These are phyloP conservation scores for Keiferia lycopersicella DNA, from an alignment of 2,888 invertebrate species.

Conservation along the genomic window DNA sequence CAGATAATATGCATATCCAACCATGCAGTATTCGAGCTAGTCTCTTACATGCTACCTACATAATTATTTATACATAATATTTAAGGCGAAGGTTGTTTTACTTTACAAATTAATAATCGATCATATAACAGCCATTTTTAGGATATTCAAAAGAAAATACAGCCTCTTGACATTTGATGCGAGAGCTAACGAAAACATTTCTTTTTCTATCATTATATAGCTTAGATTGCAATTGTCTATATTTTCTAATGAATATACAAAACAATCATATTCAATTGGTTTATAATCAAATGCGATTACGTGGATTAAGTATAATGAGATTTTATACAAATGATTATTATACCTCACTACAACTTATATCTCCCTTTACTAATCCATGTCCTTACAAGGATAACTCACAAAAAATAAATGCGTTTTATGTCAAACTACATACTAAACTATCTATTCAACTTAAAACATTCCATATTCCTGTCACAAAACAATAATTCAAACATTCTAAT, in stretches of 20 bases:
- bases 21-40: slow-evolving; percentile 25
- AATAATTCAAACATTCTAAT: slow-evolving; percentile 13
- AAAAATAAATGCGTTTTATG: neutral
- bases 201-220: neutral
- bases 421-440: neutral
- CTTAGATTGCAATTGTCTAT: neutral
- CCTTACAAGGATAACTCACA: neutral
- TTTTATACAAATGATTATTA: neutral
- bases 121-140: slow-evolving; percentile 15
- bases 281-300: slow-evolving; percentile 6
- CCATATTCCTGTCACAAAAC: neutral
- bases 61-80: slow-evolving; percentile 30
- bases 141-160: slow-evolving; percentile 22
- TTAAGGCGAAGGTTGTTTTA: slow-evolving; percentile 39
- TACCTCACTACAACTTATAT: neutral
- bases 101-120: slow-evolving; percentile 26
- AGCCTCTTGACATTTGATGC: slow-evolving; percentile 6
- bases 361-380: neutral
- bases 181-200: neutral
- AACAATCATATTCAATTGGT: neutral
- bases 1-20: slow-evolving; percentile 23
- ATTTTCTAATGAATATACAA: slow-evolving; percentile 6
- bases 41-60: slow-evolving; percentile 28
- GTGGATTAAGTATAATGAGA: neutral
- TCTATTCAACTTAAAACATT: neutral